Conservation (phyloP, 2,797 vertebrate species). For the Margarornis squamiger region DNA sequence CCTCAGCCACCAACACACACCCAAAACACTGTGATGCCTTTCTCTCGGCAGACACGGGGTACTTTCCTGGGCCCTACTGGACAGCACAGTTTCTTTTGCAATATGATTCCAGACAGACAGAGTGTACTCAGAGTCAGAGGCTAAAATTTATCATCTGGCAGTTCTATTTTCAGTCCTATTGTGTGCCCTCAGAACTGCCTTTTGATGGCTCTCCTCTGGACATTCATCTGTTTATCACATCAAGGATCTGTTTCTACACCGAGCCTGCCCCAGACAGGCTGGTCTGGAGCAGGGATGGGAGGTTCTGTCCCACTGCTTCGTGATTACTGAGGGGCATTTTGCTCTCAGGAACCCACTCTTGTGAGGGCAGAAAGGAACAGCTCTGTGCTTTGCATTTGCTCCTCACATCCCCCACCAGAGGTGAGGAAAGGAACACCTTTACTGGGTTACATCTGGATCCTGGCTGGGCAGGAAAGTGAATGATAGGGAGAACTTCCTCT, state of each 20-base stretch:
- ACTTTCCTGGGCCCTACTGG: not conserved
- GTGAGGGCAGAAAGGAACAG: not conserved
- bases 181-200: not conserved
- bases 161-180: not conserved
- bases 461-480: not conserved
- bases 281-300: not conserved
- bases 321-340: not conserved
- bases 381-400: not conserved
- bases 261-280: not conserved
- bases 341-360: not conserved
- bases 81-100: not conserved
- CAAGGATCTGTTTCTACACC: not conserved
- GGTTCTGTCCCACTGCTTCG: not conserved
- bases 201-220: not conserved
- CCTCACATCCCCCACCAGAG: not conserved
- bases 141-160: not conserved
- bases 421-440: not conserved
- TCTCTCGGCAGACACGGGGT: accelerated
- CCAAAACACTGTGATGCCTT: not conserved
- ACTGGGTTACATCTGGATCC: accelerated
- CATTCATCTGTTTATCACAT: not conserved
- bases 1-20: not conserved
- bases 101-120: not conserved
- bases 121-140: not conserved
- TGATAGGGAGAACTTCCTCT: not conserved